phyloP scores from a whole-genome alignment of 2,797 vertebrate species.

The Onychomys arenicola region DNA sequence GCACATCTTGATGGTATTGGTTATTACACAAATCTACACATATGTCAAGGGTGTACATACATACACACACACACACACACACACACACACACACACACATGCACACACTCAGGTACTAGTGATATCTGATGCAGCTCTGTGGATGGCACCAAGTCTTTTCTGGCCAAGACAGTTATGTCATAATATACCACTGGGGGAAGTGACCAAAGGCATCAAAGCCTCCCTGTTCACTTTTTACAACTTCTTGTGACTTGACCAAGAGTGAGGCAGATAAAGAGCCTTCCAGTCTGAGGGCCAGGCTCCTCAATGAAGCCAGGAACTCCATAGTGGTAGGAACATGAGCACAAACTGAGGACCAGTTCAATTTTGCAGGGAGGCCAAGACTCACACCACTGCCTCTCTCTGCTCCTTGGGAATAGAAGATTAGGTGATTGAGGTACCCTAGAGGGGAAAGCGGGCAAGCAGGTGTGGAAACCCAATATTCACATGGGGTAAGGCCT shows the following conservation, averaged over 20 bases:
- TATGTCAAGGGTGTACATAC: neutral
- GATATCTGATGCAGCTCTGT: neutral
- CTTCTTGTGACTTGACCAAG: neutral
- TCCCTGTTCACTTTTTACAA: neutral
- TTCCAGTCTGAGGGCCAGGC: neutral
- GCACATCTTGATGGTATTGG: neutral
- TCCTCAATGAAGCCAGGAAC: neutral
- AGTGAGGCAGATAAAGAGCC: neutral
- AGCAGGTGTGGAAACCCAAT: neutral
- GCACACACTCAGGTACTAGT: neutral
- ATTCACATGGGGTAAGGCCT: neutral
- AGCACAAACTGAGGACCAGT: neutral
- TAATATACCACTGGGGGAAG: neutral
- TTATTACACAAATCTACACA: neutral
- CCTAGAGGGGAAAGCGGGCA: neutral
- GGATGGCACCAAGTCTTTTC: neutral
- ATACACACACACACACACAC: neutral
- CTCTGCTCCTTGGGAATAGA: neutral
- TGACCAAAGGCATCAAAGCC: neutral
- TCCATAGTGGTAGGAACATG: neutral
- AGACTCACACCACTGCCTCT: neutral
- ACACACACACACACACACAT: neutral
- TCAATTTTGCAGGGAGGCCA: neutral
- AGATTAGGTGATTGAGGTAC: accelerated
- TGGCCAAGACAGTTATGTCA: neutral